A percentile compares a stretch with the other conserved stretches of the same genome.
phyloP scores from a whole-genome alignment of 2,888 invertebrate species.

The Trachelus tabidus region DNA sequence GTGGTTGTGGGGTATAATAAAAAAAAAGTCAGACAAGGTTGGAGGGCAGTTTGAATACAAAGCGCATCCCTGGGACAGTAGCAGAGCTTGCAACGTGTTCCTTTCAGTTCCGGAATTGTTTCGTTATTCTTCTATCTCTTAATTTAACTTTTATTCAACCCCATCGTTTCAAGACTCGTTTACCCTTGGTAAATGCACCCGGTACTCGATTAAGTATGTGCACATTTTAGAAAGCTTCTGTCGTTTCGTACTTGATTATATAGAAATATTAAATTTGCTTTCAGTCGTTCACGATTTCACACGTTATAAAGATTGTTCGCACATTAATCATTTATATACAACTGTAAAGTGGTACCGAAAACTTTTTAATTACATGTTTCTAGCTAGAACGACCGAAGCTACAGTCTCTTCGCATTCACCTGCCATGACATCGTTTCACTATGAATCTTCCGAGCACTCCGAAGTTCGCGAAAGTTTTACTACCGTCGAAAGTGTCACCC shows the following conservation, averaged over 20 bases:
- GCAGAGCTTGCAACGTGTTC: background rate
- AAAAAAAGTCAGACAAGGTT: constrained; percentile 16
- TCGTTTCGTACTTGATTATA: background rate
- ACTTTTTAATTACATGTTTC: background rate
- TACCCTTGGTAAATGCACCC: background rate
- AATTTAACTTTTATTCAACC: background rate
- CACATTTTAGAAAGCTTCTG: background rate
- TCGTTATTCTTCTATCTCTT: background rate
- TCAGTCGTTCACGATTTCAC: background rate
- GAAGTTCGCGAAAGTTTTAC: background rate
- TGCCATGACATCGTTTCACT: background rate
- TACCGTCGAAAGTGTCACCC: background rate
- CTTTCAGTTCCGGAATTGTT: background rate
- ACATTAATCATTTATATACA: background rate
- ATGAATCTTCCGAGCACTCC: background rate
- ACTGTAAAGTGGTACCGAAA: background rate
- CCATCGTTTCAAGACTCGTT: background rate
- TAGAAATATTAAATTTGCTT: background rate
- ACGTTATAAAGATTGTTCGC: background rate
- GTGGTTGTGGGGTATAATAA: background rate
- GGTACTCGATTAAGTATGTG: background rate
- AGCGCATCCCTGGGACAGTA: background rate
- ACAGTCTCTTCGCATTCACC: background rate
- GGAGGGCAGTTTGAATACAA: background rate
- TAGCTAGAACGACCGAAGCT: background rate